phyloP scores from a whole-genome alignment of 2,888 invertebrate species.

The Agonopterix subpropinquella region DNA sequence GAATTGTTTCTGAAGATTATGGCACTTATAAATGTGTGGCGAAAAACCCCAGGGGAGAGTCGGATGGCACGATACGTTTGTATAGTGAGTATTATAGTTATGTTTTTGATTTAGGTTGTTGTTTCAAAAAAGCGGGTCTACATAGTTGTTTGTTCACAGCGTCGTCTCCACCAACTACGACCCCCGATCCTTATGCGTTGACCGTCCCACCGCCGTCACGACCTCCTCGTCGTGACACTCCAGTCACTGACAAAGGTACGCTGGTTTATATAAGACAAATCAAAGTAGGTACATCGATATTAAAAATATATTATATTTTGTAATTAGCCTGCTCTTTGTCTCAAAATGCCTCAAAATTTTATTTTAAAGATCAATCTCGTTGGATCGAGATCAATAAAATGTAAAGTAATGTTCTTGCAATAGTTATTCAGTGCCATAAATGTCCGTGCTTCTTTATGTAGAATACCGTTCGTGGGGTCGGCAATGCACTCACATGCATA shows the following conservation, averaged over 20 bases:
- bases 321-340: too few relatives aligned
- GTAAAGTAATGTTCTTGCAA: too few relatives aligned
- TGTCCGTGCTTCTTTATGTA: too few relatives aligned
- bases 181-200: constrained; percentile 82
- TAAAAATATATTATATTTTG: too few relatives aligned
- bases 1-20: constrained; percentile 86
- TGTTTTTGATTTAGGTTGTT: too few relatives aligned
- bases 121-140: not conserved
- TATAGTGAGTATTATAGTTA: constrained; percentile 83
- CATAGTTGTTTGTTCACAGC: constrained; percentile 60
- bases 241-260: constrained; percentile 62
- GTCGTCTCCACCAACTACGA: constrained; percentile 87
- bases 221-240: constrained; percentile 62
- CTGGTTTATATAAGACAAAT: not conserved
- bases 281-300: not conserved
- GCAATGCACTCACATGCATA: too few relatives aligned
- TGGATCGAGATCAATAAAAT: too few relatives aligned
- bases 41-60: constrained; percentile 93
- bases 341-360: too few relatives aligned
- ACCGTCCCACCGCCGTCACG: constrained; percentile 60
- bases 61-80: constrained; percentile 90
- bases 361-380: too few relatives aligned
- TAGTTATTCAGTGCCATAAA: too few relatives aligned
- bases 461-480: too few relatives aligned
- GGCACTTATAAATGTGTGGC: constrained; percentile 92